Evolutionary conservation across 2,797 vertebrate genomes (phyloP).

Genomic region (Okamejei kenojei): DNA sequence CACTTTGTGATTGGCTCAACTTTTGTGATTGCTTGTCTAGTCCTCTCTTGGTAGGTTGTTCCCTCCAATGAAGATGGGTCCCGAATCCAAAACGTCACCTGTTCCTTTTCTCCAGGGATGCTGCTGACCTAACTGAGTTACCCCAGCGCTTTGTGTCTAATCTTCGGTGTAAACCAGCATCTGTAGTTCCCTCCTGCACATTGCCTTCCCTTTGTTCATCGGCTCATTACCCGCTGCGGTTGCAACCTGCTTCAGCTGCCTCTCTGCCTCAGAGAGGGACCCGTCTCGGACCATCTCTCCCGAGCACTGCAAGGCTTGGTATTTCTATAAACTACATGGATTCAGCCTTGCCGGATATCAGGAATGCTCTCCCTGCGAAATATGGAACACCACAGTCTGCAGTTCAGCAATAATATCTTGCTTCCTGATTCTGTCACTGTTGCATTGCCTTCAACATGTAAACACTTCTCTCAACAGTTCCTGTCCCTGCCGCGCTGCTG

Average conservation of each 20-base stretch:
- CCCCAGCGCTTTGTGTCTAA: no score
- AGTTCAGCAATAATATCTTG: background rate
- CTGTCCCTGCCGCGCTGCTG: background rate
- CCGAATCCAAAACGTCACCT: no score
- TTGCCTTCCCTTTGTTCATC: background rate
- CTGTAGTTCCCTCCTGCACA: no score
- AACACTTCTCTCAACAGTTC: background rate
- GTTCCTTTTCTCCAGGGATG: no score
- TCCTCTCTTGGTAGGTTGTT: background rate
- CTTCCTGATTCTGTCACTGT: background rate
- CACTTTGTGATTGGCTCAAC: no score
- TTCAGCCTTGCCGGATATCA: background rate
- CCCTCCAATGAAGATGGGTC: no score
- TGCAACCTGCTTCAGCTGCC: background rate
- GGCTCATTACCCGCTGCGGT: background rate
- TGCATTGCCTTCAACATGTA: background rate
- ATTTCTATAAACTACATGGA: background rate
- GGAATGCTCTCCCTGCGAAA: background rate
- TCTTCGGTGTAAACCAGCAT: no score
- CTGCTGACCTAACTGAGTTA: no score
- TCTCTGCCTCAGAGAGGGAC: background rate
- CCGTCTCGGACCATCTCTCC: background rate
- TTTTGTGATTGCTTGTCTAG: background rate
- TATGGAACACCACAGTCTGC: background rate
- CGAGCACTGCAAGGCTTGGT: background rate